Base-by-base conservation (phyloP, 2,797 vertebrate species). In the Tenualosa ilisha region DNA sequence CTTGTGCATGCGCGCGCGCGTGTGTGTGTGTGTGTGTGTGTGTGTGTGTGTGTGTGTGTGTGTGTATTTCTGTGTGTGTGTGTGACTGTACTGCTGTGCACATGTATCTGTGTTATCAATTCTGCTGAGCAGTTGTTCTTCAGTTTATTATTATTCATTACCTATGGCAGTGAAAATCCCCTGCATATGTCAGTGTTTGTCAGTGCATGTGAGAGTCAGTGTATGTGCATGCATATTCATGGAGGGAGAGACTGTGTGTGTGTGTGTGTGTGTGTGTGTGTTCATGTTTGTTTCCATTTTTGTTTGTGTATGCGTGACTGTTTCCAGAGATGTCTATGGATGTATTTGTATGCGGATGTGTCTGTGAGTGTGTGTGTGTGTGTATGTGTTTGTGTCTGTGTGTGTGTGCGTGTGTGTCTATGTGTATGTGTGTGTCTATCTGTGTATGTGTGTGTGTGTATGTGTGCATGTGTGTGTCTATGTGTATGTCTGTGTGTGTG, bases 21-120 rank as follows among this genome's bases (percentile, higher is more conserved):
- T 84, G 15, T 3, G 20, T 24, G 40, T 51, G 81, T 65, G 49
- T 83, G 40, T 53, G 37, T 46, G 98, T 99, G 93, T 98, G 98
- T 98, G 90, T 85, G 49, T 54, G 9, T 51, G 22, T 53, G 3
- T 24, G 31, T 82, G 53, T 53, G 1, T 31, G 0, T 31, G 31
- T 31, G 31, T 46, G 4, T 46, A 0, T 12, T 37, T 49, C 6
- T 65, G 20, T 72, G 17, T 37, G n/a, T 43, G 22, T 46, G 46
- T 7, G 82, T 46, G 46, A 46, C 31, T 31, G 31, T 31, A 31
- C 31, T 31, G 31, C 46, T 46, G 46, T 46, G 46, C 7, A 7
- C 46, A 46, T 46, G 46, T 46, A 46, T 72, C 61, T 65, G 75
- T 79, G 79, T 83, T 49, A 72, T 13, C 61, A 15, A 1, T 17